Base-by-base conservation (phyloP, 2,113 vertebrate species). In the Sinocyclocheilus maitianheensis region DNA sequence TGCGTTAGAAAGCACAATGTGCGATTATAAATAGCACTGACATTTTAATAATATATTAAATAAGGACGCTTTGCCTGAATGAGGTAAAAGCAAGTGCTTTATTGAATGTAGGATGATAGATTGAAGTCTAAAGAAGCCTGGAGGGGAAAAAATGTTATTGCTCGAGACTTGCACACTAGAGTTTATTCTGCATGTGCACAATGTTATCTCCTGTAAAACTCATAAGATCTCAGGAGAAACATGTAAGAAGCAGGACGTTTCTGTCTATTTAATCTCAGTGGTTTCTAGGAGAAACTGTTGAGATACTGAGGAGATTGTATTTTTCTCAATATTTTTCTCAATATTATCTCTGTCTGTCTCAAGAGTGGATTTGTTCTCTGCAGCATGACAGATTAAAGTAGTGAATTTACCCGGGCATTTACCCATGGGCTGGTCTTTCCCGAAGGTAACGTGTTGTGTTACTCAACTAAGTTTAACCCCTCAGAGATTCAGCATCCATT, bases 21-120 rank as follows among this genome's bases (percentile, higher is more conserved):
- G 65, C 22, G 26, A 72, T 83, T 71, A 71, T 83, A 37, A 72
- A 69, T 55, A 67, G 26, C 65, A 34, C 63, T 37, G 77, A 80
- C 77, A 62, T 80, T 80, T 80, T 24, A 40, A 83, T 55, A 22
- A 40, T 72, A 5, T 11, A 18, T 30, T 69, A 48, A 67, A 82
- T 48, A 65, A 51, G 20, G 22, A 20, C 0, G 8, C 51, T 10
- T 58, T 1, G 46, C 37, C 12, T 7, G 72, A 26, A 48, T n/a
- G 43, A 76, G 76, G 76, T 18, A 18, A 77, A 34, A 18, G 76
- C 7, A 9, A 11, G 75, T 20, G 48, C 51, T 40, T 55, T 77
- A 77, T 77, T 77, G 48, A 77, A 77, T 77, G 11, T 55, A 16
- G 1, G n/a, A 11, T 77, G 48, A 77, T 24, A 16, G 75, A 53